A percentile compares a stretch with the other conserved stretches of the same genome.
These are phyloP conservation scores for Buathra laborator DNA, from an alignment of 2,888 invertebrate species.

Conservation along the genomic window DNA sequence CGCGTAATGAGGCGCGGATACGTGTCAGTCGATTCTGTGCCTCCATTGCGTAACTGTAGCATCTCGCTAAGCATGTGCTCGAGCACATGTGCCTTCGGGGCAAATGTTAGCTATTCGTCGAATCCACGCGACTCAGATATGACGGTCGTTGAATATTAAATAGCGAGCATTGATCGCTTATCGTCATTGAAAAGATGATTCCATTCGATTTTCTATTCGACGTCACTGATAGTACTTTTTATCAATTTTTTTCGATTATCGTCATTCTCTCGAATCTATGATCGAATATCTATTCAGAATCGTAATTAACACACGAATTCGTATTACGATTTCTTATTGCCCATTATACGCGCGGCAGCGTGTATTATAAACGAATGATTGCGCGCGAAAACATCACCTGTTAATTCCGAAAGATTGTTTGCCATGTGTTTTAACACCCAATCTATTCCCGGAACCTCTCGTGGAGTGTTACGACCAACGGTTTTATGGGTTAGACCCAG, in stretches of 20 bases:
- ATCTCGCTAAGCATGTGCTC: constrained; percentile 18
- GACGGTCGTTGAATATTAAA: constrained; percentile 5
- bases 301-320: neutral
- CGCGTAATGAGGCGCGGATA: neutral
- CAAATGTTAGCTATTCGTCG: constrained; percentile 41
- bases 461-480: neutral
- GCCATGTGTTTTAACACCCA: constrained; percentile 40
- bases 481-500: constrained; percentile 31
- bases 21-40: neutral
- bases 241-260: neutral
- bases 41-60: constrained; percentile 34
- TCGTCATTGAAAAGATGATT: neutral
- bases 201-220: neutral
- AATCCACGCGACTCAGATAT: neutral
- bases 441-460: constrained; percentile 36
- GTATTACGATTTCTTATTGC: neutral
- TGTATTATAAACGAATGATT: neutral
- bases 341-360: neutral
- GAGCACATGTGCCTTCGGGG: constrained; percentile 45
- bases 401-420: constrained; percentile 51
- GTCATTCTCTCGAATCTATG: neutral
- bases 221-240: neutral
- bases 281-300: neutral
- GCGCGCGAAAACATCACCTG: constrained; percentile 18
- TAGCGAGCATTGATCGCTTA: neutral